A percentile compares a stretch with the other conserved stretches of the same genome.
phyloP scores from a whole-genome alignment of 1,140 invertebrate genomes.

The Drosophila kohkoa region DNA sequence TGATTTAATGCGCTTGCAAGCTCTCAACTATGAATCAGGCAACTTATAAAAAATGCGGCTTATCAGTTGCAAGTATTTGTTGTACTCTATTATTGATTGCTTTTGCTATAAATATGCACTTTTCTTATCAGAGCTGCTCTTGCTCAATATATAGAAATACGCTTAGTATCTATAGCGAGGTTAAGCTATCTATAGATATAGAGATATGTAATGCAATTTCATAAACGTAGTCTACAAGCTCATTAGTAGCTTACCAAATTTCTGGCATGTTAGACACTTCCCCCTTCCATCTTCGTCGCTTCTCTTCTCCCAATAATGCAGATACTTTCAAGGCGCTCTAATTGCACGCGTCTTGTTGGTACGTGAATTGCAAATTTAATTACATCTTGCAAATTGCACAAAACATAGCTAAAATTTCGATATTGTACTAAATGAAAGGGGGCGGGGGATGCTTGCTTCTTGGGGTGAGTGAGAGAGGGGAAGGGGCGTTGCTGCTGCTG shows the following conservation, averaged over 20 bases:
- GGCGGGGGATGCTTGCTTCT: too few species aligned
- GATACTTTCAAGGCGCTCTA: slow-evolving; percentile 53
- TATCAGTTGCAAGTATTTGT: slow-evolving; percentile 2
- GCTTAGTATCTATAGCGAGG: not conserved
- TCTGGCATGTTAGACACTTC: not conserved
- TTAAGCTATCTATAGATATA: slow-evolving; percentile 19
- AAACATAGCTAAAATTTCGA: slow-evolving; percentile 47
- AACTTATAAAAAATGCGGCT: not conserved
- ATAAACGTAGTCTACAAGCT: not conserved
- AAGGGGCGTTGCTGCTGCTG: slow-evolving; percentile 1
- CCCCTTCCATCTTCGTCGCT: not conserved
- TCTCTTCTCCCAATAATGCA: not conserved
- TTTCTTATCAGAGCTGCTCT: slow-evolving; percentile 5
- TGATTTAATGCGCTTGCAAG: not conserved
- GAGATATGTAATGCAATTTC: not conserved
- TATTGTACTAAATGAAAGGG: not conserved
- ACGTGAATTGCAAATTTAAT: slow-evolving; percentile 60
- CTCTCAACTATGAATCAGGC: not conserved
- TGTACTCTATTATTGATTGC: slow-evolving; percentile 5
- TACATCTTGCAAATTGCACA: slow-evolving; percentile 49
- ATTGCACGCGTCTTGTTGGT: slow-evolving; percentile 43
- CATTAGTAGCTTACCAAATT: slow-evolving; percentile 35
- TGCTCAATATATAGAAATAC: not conserved
- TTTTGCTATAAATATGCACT: not conserved
- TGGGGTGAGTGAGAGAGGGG: not conserved